phyloP scores from a whole-genome alignment of 1,140 invertebrate genomes.

The Drosophila nebulosa region DNA sequence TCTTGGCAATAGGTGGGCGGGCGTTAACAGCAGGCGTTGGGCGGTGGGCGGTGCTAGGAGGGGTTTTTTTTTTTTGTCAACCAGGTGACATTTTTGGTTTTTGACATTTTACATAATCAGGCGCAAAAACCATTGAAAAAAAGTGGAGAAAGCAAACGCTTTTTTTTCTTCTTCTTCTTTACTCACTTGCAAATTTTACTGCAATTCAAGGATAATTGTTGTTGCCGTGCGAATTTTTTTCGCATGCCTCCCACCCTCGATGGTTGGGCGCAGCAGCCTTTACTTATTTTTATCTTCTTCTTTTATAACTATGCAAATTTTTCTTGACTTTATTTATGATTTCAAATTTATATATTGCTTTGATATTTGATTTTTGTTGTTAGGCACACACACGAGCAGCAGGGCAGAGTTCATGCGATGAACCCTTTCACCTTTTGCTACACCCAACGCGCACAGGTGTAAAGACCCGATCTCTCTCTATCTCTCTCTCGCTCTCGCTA shows the following conservation, averaged over 20 bases:
- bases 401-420: background rate
- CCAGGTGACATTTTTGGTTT: conserved; percentile 67
- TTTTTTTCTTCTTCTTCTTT: too few species aligned
- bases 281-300: background rate
- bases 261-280: conserved; percentile 24
- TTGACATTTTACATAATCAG: conserved; percentile 68
- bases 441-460: conserved; percentile 33
- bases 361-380: background rate
- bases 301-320: background rate
- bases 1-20: conserved; percentile 16
- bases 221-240: conserved; percentile 59
- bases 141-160: conserved; percentile 15
- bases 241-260: conserved; percentile 69
- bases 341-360: background rate
- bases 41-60: background rate
- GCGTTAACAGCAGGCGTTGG: background rate
- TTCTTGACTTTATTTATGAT: background rate
- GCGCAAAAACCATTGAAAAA: background rate
- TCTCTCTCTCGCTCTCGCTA: background rate
- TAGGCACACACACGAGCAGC: background rate
- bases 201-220: conserved; percentile 50
- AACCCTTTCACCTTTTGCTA: background rate
- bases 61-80: conserved; percentile 14
- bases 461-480: conserved; percentile 34
- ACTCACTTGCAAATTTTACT: conserved; percentile 54